Base-by-base conservation (phyloP, 2,888 invertebrate species). In the Noctua janthe region DNA sequence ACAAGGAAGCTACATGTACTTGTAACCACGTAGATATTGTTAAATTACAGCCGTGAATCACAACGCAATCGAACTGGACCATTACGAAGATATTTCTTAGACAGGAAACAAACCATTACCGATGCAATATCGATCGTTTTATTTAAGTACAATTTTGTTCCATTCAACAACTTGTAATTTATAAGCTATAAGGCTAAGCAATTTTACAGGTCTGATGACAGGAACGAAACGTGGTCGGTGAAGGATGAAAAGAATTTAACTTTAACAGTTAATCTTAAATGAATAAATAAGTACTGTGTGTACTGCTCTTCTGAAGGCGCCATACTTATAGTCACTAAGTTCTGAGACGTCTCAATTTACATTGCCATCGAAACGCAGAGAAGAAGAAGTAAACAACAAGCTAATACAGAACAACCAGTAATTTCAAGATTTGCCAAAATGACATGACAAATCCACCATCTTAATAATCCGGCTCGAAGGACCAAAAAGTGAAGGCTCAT, bases 41-140 rank as follows among this genome's bases (percentile, higher is more conserved):
- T 86, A 87, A 87, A 87, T 88, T 80, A 88, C 71, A 84, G 67
- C 84, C 80, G 89, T 88, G 86, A 89, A 84, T 84, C 84, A 84
- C 43, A 82, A 67, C 81, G 81, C 77, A 86, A 82, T 87, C 77
- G 77, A 86, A 84, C 80, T 76, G 78, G 54, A 69, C 75, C 75
- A 84, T 84, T 88, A 85, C 85, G 71, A 81, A 89, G 85, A 83
- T 89, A 90, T 90, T 85, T 89, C 85, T 88, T 83, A 76, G 83
- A 70, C 91, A 90, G 91, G 91, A 91, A 91, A 85, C 86, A 82
- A 83, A 90, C 81, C 84, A 90, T 91, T 91, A 91, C 85, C 76
- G 81, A 83, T 84, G 80, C 81, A 87, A 83, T 87, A 87, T 89
- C 87, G 87, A 87, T 86, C 89, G 87, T 90, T 91, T 91, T 89